Conservation (phyloP, 53 echinoderm and acorn worm genomes). For the Apostichopus leukothele region DNA sequence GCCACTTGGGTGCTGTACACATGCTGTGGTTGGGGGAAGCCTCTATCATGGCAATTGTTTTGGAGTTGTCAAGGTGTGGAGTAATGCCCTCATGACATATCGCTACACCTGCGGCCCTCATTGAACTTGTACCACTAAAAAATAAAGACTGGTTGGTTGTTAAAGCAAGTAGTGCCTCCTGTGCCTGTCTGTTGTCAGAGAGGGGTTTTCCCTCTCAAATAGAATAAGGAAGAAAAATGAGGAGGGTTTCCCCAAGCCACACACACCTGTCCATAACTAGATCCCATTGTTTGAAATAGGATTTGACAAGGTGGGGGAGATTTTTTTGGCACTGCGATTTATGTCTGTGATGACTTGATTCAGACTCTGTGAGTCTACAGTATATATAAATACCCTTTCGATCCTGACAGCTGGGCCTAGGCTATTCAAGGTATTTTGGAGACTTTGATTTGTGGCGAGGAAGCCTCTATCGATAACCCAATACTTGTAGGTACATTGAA, state of each 20-base stretch:
- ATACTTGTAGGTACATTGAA: not conserved
- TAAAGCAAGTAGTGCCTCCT: too few relatives aligned
- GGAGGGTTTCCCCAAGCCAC: not conserved
- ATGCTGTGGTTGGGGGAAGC: conserved; percentile 39
- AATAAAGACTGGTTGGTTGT: too few relatives aligned
- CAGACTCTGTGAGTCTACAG: too few relatives aligned
- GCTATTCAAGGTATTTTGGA: not conserved
- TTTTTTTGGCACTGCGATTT: not conserved
- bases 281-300: conserved; percentile 12
- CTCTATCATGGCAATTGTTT: conserved; percentile 9
- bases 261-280: conserved; percentile 39
- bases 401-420: not conserved
- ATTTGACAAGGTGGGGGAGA: conserved; percentile 32
- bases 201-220: conserved; percentile 5
- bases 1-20: conserved; percentile 28
- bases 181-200: not conserved
- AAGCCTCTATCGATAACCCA: conserved; percentile 6
- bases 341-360: not conserved
- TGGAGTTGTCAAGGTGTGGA: conserved; percentile 37
- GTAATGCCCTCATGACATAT: conserved; percentile 12
- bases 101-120: conserved; percentile 21
- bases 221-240: not conserved
- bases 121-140: not conserved
- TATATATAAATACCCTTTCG: too few relatives aligned
- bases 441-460: conserved; percentile 21